Conservation (phyloP, 2,113 vertebrate species). For the Euleptes europaea region DNA sequence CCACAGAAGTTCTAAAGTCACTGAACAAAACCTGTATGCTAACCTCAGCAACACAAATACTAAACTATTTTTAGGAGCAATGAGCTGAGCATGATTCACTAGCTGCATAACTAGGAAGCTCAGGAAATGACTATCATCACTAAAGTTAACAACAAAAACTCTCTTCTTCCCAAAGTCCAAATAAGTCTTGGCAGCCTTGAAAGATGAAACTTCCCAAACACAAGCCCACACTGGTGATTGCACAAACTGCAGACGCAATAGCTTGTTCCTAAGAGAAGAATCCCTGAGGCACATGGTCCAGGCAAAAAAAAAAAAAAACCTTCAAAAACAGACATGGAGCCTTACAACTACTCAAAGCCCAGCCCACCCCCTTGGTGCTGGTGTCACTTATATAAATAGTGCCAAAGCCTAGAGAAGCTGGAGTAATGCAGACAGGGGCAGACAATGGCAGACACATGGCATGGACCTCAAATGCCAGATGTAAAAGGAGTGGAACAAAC, state of each 20-base stretch:
- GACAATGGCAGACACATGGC: neutral
- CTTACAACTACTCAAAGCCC: neutral
- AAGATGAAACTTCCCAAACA: neutral
- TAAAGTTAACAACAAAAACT: neutral
- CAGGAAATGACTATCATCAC: neutral
- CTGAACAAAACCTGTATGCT: slow-evolving; percentile 5
- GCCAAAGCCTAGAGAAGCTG: neutral
- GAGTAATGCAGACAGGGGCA: neutral
- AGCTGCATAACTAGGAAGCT: slow-evolving; percentile 10
- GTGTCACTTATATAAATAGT: slow-evolving; percentile 8
- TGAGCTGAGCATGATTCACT: neutral
- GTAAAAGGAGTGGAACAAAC: neutral
- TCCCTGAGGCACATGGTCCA: neutral
- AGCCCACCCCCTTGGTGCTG: neutral
- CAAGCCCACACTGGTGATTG: neutral
- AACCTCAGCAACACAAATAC: neutral
- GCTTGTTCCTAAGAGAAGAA: neutral
- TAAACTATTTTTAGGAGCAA: slow-evolving; percentile 12
- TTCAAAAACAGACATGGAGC: neutral
- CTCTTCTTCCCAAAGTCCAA: neutral
- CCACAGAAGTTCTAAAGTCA: neutral
- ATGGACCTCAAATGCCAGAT: neutral
- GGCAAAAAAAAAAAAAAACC: neutral
- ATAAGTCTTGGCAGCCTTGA: neutral
- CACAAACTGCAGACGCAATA: neutral